Evolutionary conservation across 2,797 vertebrate species (phyloP).

Genomic region (Esox lucius): DNA sequence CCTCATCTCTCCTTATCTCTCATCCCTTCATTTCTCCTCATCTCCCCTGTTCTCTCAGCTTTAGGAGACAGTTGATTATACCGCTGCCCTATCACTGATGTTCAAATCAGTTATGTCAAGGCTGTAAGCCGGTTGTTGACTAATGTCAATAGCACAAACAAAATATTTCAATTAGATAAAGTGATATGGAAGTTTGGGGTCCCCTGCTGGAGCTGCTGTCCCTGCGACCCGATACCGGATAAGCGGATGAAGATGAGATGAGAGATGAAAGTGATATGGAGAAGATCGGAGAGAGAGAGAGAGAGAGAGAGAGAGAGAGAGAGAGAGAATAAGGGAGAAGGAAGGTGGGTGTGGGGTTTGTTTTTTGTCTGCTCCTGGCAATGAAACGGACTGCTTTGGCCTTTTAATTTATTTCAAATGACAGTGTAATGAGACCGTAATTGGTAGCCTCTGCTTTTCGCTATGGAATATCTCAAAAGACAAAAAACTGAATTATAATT

Average conservation of each 20-base stretch:
- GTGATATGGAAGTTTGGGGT: no score
- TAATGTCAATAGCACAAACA: slow-evolving; percentile 75
- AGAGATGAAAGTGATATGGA: no score
- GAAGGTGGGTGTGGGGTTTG: slow-evolving; percentile 52
- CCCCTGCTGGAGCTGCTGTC: no score
- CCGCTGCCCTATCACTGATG: slow-evolving; percentile 65
- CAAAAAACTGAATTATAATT: slow-evolving; percentile 70
- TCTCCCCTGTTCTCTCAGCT: no score
- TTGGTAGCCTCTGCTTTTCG: slow-evolving; percentile 63
- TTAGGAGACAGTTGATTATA: slow-evolving; percentile 57
- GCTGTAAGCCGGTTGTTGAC: slow-evolving; percentile 70
- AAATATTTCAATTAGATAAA: slow-evolving; percentile 75
- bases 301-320: no score
- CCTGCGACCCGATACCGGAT: no score
- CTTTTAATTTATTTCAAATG: slow-evolving; percentile 77
- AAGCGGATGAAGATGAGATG: no score
- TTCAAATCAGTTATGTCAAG: slow-evolving; percentile 74
- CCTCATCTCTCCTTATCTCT: no score
- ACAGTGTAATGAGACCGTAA: slow-evolving; percentile 73
- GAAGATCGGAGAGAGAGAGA: no score
- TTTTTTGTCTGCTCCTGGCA: slow-evolving; percentile 66
- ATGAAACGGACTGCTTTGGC: slow-evolving; percentile 66
- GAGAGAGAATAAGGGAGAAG: no score
- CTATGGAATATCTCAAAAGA: slow-evolving; percentile 67
- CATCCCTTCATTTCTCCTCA: no score